Conservation (phyloP, 1,140 invertebrate species). For the Diorhabda elongata region DNA sequence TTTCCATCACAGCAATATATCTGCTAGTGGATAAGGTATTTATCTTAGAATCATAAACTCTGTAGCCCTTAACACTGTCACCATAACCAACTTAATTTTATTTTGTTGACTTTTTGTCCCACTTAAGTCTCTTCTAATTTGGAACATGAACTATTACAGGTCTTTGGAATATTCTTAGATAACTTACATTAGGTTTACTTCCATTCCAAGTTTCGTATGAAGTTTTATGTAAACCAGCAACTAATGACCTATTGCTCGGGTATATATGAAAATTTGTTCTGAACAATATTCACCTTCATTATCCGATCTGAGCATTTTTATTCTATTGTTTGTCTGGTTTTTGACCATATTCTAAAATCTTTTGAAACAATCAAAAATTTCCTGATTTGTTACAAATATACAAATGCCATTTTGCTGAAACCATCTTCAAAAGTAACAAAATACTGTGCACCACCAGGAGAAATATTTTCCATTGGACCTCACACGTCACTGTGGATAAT, state of each 20-base stretch:
- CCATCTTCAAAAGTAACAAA: background rate
- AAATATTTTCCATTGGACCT: background rate
- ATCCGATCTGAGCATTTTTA: slow-evolving; percentile 4
- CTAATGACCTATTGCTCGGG: too few relatives aligned
- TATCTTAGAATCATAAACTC: slow-evolving; percentile 25
- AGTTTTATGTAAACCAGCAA: too few relatives aligned
- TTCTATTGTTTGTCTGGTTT: background rate
- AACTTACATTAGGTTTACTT: slow-evolving; percentile 47
- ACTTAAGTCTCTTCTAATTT: slow-evolving; percentile 38
- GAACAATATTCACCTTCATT: background rate
- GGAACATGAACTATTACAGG: slow-evolving; percentile 44
- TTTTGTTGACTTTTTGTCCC: slow-evolving; percentile 41
- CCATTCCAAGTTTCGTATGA: slow-evolving; percentile 31
- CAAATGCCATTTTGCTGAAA: background rate
- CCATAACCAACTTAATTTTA: slow-evolving; percentile 29
- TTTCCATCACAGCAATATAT: too few relatives aligned
- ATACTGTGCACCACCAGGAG: too few relatives aligned
- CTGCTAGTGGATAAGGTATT: slow-evolving; percentile 34
- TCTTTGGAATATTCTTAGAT: slow-evolving; percentile 47
- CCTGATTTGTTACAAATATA: background rate
- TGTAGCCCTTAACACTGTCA: too few relatives aligned
- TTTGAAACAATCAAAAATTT: background rate
- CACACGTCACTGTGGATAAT: too few relatives aligned
- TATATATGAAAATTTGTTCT: background rate
- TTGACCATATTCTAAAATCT: background rate